Evolutionary conservation across 2,888 invertebrate genomes (phyloP), one percentile per base, ranked within the genome.

Genomic region (Belgica antarctica): DNA sequence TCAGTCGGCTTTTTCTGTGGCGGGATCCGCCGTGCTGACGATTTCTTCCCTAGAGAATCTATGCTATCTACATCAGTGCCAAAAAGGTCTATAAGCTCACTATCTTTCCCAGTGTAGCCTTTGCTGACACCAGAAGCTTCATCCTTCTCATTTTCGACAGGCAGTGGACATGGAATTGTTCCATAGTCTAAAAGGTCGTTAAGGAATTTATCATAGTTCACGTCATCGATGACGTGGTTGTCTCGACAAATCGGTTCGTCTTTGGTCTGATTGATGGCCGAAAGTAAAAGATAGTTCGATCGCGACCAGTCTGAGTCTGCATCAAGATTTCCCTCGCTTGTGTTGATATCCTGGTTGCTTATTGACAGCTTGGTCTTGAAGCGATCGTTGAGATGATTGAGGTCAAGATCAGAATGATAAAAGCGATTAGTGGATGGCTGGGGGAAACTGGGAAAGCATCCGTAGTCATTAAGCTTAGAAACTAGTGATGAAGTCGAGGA

Each of bases 301-400:
- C 63, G 63, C 15, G 63, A 41, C 63, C 63, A 63, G 12, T 63
- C 63, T 4, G n/a, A 22, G 7, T 46, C 63, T 5, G 24, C 7
- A 52, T 31, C 61, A 3, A 61, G 31, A 27, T 61, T 27, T 15
- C 31, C 63, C n/a, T 63, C 63, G 25, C 63, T 63, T n/a, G 63
- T 63, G 27, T 63, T 63, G 4, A 63, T 63, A 63, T 63, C 41
- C 15, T 63, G 63, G 27, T 41, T 63, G 25, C 63, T 63, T 63
- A 63, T 41, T 24, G 63, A 63, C 1, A 63, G 28, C 17, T 41
- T 63, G 19, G 36, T 63, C 25, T 63, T 63, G 15, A 63, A 63
- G 2, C 63, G 63, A 63, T 63, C 63, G 24, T 63, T 63, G 22
- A 63, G 41, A 25, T 63, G 63, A 41, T 63, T 63, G 4, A 63